A percentile compares a stretch with the other conserved stretches of the same genome.
These are phyloP conservation scores for Lydus trimaculatus DNA, from an alignment of 2,888 invertebrate genomes.

Conservation along the genomic window DNA sequence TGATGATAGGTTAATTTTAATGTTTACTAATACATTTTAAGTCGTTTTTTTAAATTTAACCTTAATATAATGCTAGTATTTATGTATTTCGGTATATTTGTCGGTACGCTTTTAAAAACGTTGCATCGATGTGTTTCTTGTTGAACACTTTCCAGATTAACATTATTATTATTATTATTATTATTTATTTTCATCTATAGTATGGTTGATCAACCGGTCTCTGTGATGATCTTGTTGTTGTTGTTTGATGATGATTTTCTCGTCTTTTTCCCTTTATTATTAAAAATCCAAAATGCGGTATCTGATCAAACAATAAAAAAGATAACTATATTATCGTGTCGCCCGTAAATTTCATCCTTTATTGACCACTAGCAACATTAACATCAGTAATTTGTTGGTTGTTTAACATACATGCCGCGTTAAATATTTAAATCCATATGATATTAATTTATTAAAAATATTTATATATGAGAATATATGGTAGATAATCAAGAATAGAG, in stretches of 20 bases:
- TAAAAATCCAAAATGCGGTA: not conserved
- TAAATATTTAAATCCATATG: constrained; percentile 48
- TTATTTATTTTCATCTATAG: not conserved
- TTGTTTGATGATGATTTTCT: not conserved
- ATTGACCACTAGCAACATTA: constrained; percentile 46
- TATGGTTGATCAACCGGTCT: constrained; percentile 1
- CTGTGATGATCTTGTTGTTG: not conserved
- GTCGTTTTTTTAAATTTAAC: constrained; percentile 12
- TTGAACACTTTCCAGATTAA: constrained; percentile 18
- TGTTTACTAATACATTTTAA: not conserved
- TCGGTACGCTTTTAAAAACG: constrained; percentile 42
- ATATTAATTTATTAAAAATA: constrained; percentile 50
- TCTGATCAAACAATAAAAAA: constrained; percentile 43
- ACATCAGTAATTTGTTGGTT: constrained; percentile 48
- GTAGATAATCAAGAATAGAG: constrained; percentile 25
- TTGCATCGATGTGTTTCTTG: constrained; percentile 23
- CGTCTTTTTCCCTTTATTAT: not conserved
- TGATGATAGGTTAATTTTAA: not conserved
- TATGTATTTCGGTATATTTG: constrained; percentile 52
- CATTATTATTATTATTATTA: not conserved
- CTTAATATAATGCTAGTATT: constrained; percentile 35
- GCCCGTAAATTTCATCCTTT: constrained; percentile 49
- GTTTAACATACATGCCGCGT: constrained; percentile 50
- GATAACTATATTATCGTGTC: constrained; percentile 49
- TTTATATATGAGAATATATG: constrained; percentile 44